phyloP scores from a whole-genome alignment of 2,113 vertebrate genomes.

The Larimichthys polyactis region DNA sequence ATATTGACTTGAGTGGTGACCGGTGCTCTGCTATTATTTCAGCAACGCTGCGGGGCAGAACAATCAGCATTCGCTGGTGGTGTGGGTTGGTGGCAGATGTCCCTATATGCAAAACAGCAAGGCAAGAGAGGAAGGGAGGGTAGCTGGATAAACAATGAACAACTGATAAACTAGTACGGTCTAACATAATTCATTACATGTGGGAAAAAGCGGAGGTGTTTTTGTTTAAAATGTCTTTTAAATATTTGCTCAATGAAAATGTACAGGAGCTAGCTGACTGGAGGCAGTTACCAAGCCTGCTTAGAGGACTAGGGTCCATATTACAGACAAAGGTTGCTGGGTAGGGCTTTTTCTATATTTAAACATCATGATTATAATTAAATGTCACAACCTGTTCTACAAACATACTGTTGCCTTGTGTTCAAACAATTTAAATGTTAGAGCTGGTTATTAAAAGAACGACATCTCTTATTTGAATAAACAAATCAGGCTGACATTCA shows the following conservation, averaged over 20 bases:
- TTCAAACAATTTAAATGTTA: background rate
- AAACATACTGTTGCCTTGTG: background rate
- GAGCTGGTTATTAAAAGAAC: constrained; percentile 6
- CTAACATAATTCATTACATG: background rate
- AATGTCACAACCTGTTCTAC: background rate
- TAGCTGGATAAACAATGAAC: constrained; percentile 14
- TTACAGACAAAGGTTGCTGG: background rate
- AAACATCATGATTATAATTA: background rate
- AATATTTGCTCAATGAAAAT: constrained; percentile 22
- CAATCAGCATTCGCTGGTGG: constrained; percentile 15
- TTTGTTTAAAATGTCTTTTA: background rate
- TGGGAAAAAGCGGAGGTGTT: background rate
- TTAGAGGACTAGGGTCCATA: background rate
- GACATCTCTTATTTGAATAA: constrained; percentile 63
- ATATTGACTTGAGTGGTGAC: constrained; percentile 58
- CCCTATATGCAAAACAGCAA: constrained; percentile 45
- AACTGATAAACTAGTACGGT: background rate
- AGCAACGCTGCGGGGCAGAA: constrained; percentile 1
- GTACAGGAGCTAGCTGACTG: background rate
- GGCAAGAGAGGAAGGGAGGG: background rate
- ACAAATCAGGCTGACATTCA: constrained; percentile 52
- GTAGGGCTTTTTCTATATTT: background rate
- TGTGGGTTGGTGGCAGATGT: constrained; percentile 58
- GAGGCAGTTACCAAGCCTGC: background rate
- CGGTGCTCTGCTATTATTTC: constrained; percentile 48